phyloP scores from a whole-genome alignment of 2,888 invertebrate species.

The Spodoptera picta region DNA sequence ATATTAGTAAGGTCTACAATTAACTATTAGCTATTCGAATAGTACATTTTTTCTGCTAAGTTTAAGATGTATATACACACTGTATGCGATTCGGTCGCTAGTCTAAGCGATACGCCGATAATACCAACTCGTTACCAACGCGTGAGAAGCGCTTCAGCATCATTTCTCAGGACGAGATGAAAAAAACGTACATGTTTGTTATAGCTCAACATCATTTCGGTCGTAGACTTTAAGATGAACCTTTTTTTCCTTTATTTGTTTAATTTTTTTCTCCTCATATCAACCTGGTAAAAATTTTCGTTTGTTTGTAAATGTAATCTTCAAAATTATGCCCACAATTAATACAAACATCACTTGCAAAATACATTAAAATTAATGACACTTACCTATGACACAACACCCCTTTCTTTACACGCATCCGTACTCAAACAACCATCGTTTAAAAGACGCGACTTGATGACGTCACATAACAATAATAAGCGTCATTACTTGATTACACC shows the following conservation, averaged over 20 bases:
- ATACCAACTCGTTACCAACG: slow-evolving; percentile 59
- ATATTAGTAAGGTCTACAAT: no score
- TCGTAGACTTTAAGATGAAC: slow-evolving; percentile 36
- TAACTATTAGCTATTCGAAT: no score
- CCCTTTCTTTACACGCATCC: slow-evolving; percentile 77
- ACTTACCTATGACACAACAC: slow-evolving; percentile 34
- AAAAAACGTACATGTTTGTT: slow-evolving; percentile 55
- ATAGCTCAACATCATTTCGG: slow-evolving; percentile 41
- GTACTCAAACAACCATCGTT: slow-evolving; percentile 77
- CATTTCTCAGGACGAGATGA: slow-evolving; percentile 67
- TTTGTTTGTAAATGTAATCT: neutral
- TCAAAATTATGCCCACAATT: slow-evolving; percentile 25
- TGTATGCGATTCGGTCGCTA: slow-evolving; percentile 41
- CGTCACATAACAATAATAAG: slow-evolving; percentile 75
- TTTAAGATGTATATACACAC: slow-evolving; percentile 58
- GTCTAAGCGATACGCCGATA: slow-evolving; percentile 62
- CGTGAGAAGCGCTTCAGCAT: slow-evolving; percentile 74
- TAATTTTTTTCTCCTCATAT: slow-evolving; percentile 2
- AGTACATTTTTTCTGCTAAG: slow-evolving; percentile 3
- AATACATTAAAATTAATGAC: slow-evolving; percentile 43
- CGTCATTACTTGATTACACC: slow-evolving; percentile 69
- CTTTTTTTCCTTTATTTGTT: slow-evolving; percentile 29
- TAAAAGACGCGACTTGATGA: slow-evolving; percentile 73
- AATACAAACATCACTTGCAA: slow-evolving; percentile 29
- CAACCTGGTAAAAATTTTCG: neutral